Percentiles rank a stretch among this genome's conserved stretches.
Evolutionary conservation across 2,888 invertebrate genomes (phyloP).

Genomic region (Gandaritis pyraliata): DNA sequence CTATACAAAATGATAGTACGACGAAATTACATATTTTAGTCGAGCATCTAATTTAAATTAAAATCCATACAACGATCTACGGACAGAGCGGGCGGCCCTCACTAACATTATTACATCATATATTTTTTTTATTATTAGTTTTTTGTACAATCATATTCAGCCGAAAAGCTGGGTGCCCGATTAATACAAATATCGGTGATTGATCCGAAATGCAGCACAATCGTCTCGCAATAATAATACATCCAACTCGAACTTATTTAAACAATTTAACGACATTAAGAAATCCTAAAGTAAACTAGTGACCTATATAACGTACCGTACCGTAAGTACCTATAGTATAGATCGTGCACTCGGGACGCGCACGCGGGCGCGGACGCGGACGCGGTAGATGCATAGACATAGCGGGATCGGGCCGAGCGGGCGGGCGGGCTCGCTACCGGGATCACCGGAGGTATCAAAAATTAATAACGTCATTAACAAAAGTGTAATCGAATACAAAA

Average conservation of each 20-base stretch:
- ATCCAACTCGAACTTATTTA: slow-evolving; percentile 82
- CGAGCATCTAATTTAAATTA: slow-evolving; percentile 80
- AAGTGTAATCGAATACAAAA: slow-evolving; percentile 82
- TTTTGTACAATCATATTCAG: slow-evolving; percentile 81
- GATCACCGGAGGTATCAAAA: slow-evolving; percentile 73
- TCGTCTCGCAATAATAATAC: slow-evolving; percentile 78
- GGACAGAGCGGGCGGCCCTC: slow-evolving; percentile 57
- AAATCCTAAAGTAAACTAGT: slow-evolving; percentile 80
- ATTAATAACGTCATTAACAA: slow-evolving; percentile 80
- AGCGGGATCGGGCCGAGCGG: slow-evolving; percentile 45
- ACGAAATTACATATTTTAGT: slow-evolving; percentile 79
- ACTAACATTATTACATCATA: slow-evolving; percentile 73
- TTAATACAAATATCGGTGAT: slow-evolving; percentile 72
- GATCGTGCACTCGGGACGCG: slow-evolving; percentile 67
- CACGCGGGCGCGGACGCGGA: too few species aligned
- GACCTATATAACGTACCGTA: slow-evolving; percentile 66
- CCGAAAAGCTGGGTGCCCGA: slow-evolving; percentile 77
- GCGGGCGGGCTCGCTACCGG: slow-evolving; percentile 56
- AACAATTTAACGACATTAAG: slow-evolving; percentile 82
- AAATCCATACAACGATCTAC: slow-evolving; percentile 76
- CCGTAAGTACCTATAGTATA: slow-evolving; percentile 46
- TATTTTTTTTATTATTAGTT: slow-evolving; percentile 67
- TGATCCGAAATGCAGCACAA: slow-evolving; percentile 75
- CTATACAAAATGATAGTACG: slow-evolving; percentile 84
- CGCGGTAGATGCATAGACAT: slow-evolving; percentile 43